Conservation (phyloP, 2,113 vertebrate genomes). For the Sapajus apella region DNA sequence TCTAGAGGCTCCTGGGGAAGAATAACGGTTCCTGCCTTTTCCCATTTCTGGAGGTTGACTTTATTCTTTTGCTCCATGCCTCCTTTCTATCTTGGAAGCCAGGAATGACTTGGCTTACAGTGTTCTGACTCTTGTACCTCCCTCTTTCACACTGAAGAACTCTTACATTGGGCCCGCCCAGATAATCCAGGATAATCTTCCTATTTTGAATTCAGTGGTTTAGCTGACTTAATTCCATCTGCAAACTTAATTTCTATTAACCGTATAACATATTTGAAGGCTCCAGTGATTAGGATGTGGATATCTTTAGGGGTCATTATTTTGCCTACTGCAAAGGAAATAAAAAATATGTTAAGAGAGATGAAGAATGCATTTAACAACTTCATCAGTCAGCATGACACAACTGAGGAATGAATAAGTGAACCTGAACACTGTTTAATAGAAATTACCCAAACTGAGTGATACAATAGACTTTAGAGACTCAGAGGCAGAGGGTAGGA, state of each 20-base stretch:
- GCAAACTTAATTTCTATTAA: not conserved
- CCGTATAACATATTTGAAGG: accelerated
- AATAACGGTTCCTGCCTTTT: not conserved
- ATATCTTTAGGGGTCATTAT: not conserved
- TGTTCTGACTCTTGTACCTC: not conserved
- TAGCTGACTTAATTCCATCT: not conserved
- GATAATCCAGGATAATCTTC: not conserved
- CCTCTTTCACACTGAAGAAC: accelerated
- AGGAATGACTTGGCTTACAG: not conserved
- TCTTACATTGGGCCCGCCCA: not conserved
- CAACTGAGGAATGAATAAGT: not conserved
- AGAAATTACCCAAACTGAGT: not conserved
- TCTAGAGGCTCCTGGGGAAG: not conserved
- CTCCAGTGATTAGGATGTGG: not conserved
- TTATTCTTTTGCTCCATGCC: accelerated
- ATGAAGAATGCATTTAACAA: not conserved
- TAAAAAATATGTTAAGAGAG: not conserved
- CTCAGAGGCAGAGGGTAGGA: too few relatives aligned
- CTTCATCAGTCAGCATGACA: too few relatives aligned
- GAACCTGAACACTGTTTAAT: not conserved
- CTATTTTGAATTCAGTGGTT: not conserved
- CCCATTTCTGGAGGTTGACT: not conserved
- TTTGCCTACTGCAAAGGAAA: not conserved
- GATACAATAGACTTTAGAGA: too few relatives aligned
- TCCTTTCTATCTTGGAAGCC: not conserved